Evolutionary conservation across 1,140 invertebrate genomes (phyloP).

Genomic region (Drosophila guanche): DNA sequence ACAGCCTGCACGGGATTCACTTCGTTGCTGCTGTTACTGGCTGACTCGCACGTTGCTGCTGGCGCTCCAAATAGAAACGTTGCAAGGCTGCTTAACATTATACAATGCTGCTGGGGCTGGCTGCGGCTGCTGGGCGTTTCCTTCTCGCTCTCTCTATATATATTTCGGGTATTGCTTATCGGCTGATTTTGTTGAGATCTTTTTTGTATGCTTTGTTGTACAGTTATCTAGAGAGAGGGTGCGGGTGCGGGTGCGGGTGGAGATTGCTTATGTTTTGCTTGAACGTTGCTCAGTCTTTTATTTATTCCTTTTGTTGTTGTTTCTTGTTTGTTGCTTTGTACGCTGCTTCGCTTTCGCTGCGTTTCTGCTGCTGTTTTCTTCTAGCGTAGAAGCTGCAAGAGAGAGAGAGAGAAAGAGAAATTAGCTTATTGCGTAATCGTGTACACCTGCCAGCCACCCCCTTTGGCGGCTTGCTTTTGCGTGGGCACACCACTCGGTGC

Average conservation of each 20-base stretch:
- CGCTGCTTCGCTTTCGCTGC: slow-evolving; percentile 43
- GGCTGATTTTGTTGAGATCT: slow-evolving; percentile 54
- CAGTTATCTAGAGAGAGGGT: slow-evolving; percentile 16
- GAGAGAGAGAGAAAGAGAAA: slow-evolving; percentile 27
- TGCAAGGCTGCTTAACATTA: slow-evolving; percentile 83
- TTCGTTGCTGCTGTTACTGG: slow-evolving; percentile 48
- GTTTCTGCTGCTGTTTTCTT: slow-evolving; percentile 36
- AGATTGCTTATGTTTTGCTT: slow-evolving; percentile 60
- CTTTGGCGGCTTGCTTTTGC: slow-evolving; percentile 34
- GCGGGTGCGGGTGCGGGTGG: slow-evolving; percentile 11
- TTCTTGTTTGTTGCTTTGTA: slow-evolving; percentile 47
- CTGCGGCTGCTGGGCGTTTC: slow-evolving; percentile 25
- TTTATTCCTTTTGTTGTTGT: slow-evolving; percentile 45
- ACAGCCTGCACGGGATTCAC: slow-evolving; percentile 51
- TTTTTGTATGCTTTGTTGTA: slow-evolving; percentile 24
- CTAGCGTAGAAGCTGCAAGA: slow-evolving; percentile 52
- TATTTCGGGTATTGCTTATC: slow-evolving; percentile 54
- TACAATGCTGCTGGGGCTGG: slow-evolving; percentile 47
- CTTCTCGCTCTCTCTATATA: slow-evolving; percentile 13
- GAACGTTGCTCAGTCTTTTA: slow-evolving; percentile 75
- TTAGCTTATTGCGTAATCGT: slow-evolving; percentile 50
- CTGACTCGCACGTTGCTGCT: slow-evolving; percentile 66
- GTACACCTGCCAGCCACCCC: not conserved
- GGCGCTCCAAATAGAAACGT: slow-evolving; percentile 82
- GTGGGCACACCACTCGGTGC: slow-evolving; percentile 41